Conservation (phyloP, 2,888 invertebrate species). For the Latheticus oryzae region DNA sequence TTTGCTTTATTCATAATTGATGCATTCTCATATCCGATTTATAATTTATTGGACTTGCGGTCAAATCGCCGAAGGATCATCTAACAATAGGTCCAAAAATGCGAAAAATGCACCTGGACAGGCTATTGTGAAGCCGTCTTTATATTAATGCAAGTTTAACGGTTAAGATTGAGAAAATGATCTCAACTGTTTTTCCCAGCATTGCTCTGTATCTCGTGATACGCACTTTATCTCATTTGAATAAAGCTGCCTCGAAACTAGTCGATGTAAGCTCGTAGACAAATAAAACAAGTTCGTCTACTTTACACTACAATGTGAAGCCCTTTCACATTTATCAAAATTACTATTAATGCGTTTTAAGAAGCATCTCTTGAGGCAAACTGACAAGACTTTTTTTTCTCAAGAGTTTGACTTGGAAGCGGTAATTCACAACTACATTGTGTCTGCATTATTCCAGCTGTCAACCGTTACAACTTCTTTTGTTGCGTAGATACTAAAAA, state of each 20-base stretch:
- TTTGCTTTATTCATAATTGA: slow-evolving; percentile 43
- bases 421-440: neutral
- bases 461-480: slow-evolving; percentile 5
- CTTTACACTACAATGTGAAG: slow-evolving; percentile 25
- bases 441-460: slow-evolving; percentile 5
- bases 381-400: no score
- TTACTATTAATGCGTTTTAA: slow-evolving; percentile 20
- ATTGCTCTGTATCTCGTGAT: slow-evolving; percentile 26
- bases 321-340: slow-evolving; percentile 30
- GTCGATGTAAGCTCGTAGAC: slow-evolving; percentile 37
- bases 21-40: no score
- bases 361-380: neutral
- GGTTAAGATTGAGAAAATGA: slow-evolving; percentile 29
- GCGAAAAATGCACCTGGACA: slow-evolving; percentile 28
- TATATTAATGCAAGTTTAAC: slow-evolving; percentile 24
- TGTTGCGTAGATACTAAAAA: neutral
- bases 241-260: slow-evolving; percentile 42
- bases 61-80: neutral
- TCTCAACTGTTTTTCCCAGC: slow-evolving; percentile 40
- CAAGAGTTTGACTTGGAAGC: no score
- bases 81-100: neutral
- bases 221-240: slow-evolving; percentile 36
- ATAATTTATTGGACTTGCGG: no score
- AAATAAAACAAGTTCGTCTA: slow-evolving; percentile 39
- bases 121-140: slow-evolving; percentile 10